Evolutionary conservation across 23 tunicate genomes (phyloP).

Genomic region (Trididemnum nubilum): DNA sequence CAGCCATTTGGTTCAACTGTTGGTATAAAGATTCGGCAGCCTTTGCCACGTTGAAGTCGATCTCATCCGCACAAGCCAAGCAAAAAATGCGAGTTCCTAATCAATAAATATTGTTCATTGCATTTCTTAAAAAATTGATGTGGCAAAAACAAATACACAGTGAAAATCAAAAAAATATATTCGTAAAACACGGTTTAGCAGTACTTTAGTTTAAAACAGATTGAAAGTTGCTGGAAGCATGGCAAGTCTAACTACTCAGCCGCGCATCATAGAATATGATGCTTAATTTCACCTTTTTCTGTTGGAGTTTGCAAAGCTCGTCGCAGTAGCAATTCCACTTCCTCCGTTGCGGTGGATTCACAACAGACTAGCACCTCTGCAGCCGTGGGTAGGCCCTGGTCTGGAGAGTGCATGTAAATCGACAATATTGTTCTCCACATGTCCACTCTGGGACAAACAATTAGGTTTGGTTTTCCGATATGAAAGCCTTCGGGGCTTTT

Average conservation of each 20-base stretch:
- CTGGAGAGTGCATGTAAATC: slow-evolving; percentile 36
- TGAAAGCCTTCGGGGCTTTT: background rate
- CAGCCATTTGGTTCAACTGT: slow-evolving; percentile 27
- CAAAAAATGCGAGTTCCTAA: slow-evolving; percentile 31
- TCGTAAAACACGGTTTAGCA: too few species aligned
- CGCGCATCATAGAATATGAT: too few species aligned
- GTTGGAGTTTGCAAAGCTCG: slow-evolving; percentile 33
- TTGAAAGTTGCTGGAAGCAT: too few species aligned
- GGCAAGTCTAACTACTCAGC: too few species aligned
- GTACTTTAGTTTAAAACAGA: too few species aligned
- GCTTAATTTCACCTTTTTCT: slow-evolving; percentile 1
- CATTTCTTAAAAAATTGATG: too few species aligned
- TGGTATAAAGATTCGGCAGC: slow-evolving; percentile 57
- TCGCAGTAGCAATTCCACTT: slow-evolving; percentile 49
- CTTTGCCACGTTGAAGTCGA: slow-evolving; percentile 50
- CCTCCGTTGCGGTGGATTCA: slow-evolving; percentile 48
- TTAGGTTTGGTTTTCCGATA: slow-evolving; percentile 49
- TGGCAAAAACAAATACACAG: too few species aligned
- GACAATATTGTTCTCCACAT: slow-evolving; percentile 37
- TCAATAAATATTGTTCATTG: too few species aligned
- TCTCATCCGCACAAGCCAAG: slow-evolving; percentile 67
- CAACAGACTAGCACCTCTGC: slow-evolving; percentile 56
- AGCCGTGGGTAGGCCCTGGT: slow-evolving; percentile 36
- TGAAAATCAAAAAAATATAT: too few species aligned
- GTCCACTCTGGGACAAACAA: slow-evolving; percentile 37